Percentiles rank a stretch among this genome's conserved stretches.
phyloP scores from a whole-genome alignment of 2,888 invertebrate genomes.

The Leucophenga maculata region DNA sequence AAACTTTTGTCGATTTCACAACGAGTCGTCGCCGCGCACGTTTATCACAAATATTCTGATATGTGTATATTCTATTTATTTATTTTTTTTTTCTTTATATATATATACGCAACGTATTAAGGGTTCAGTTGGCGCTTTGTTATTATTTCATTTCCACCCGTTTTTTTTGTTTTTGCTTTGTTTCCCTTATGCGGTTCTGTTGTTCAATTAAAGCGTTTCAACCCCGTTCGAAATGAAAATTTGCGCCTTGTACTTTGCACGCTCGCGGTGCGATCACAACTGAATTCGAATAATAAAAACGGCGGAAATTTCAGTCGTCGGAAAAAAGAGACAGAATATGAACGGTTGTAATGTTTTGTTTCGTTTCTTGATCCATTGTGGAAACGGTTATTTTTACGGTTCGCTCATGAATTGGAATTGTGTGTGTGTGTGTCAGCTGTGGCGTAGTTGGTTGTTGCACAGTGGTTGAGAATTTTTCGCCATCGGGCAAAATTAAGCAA shows the following conservation, averaged over 20 bases:
- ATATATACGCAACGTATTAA: background rate
- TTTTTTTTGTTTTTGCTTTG: background rate
- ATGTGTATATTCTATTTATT: background rate
- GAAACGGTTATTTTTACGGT: too few relatives aligned
- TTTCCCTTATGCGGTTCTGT: too few relatives aligned
- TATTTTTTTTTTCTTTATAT: background rate
- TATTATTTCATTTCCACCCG: constrained; percentile 17
- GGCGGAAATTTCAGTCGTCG: constrained; percentile 39
- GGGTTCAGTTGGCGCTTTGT: constrained; percentile 13
- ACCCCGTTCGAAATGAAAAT: constrained; percentile 43
- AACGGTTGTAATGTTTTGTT: too few relatives aligned
- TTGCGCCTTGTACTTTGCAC: constrained; percentile 51
- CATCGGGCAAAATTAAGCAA: too few relatives aligned
- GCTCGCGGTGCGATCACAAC: constrained; percentile 66
- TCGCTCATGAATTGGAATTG: too few relatives aligned
- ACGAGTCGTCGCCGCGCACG: too few relatives aligned
- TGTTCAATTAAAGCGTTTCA: constrained; percentile 40
- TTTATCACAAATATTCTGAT: constrained; percentile 15
- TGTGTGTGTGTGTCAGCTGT: too few relatives aligned
- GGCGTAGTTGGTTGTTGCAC: too few relatives aligned
- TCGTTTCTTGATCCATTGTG: too few relatives aligned
- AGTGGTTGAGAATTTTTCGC: too few relatives aligned
- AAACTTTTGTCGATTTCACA: background rate
- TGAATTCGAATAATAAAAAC: constrained; percentile 50
- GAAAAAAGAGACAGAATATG: too few relatives aligned